Base-by-base conservation (phyloP, 2,113 vertebrate genomes). In the Hystrix brachyura region DNA sequence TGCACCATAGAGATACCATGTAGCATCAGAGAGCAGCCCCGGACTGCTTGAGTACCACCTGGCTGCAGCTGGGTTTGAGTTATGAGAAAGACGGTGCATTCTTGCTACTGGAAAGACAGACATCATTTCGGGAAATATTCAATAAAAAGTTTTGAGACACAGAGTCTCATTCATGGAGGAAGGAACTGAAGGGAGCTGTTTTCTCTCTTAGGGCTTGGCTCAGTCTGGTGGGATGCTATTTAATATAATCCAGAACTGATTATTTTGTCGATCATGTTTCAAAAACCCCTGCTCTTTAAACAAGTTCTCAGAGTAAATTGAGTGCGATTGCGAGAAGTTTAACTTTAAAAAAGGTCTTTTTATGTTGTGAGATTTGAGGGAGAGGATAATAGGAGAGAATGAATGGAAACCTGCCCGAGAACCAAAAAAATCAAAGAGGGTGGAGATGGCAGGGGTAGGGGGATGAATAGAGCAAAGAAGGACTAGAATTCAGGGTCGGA, bases 201-300 rank as follows among this genome's bases (percentile, higher is more conserved):
- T 98, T 98, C 96, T 97, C 96, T 98, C 98, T 97, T 95, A 98
- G 98, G 93, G 85, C 95, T 97, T 98, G 98, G 98, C 98, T 96
- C 59, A 53, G 91, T 96, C 95, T 98, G 96, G 97, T 96, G 98
- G 96, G 96, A 97, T 79, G 95, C 96, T 98, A 94, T 98, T 98
- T 98, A 98, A 98, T 97, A 95, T 97, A 97, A 98, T 97, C 97
- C 98, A 98, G 97, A 97, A 97, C 96, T 43, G 94, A 98, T 98
- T 98, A 98, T 97, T 97, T 97, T 98, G 98, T 98, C 98, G 97
- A 98, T 98, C 97, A 92, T 95, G 90, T 98, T 98, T 98, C 97
- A 98, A 98, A 98, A 98, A 98, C 72, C 74, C 62, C 51, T 96
- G 94, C 69, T 79, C 97, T 98, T 98, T 97, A 97, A 98, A 98